Evolutionary conservation across 2,113 vertebrate species (phyloP), one percentile per base, ranked within the genome.

Genomic region (Pleuronectes platessa): DNA sequence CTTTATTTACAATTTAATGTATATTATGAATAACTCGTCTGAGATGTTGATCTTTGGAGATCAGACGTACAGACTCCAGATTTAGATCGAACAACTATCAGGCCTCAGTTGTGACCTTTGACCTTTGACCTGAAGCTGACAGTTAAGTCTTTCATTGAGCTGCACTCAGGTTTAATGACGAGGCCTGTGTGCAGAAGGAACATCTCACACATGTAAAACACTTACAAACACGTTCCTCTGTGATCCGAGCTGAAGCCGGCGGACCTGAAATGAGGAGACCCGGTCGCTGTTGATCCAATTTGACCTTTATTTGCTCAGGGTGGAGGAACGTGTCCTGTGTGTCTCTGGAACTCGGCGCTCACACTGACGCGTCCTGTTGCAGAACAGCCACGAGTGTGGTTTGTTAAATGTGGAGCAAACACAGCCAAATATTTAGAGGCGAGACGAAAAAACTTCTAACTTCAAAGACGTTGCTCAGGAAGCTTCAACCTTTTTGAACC

Each of bases 391-490:
- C 80, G 61, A 64, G 26, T 55, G 0, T 5, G 68, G 61, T 81
- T 78, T 81, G 79, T 78, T 68, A 0, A 27, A 61, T 69, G 6
- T 54, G 72, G 84, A 77, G 89, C 78, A 88, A 88, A 88, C 42
- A 83, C 17, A 3, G 47, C 1, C 68, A 90, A 90, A 74, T 90
- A 90, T 90, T 71, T 90, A n/a, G 80, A 85, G 73, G 78, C 59
- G 40, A 49, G 15, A 40, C 14, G n/a, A 51, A 80, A 51, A 80
- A 72, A 40, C 42, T 0, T 18, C n/a, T n/a, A 1, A 59, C 74
- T 79, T 85, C 81, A 86, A 76, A 89, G 61, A 68, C 13, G 66
- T 23, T 37, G 14, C 68, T 24, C 18, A 27, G 35, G 71, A 59
- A 26, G 58, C 15, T 18, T 5, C 54, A 59, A 24, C 8, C 4